phyloP scores from a whole-genome alignment of 2,797 vertebrate species.

The Morus bassanus region DNA sequence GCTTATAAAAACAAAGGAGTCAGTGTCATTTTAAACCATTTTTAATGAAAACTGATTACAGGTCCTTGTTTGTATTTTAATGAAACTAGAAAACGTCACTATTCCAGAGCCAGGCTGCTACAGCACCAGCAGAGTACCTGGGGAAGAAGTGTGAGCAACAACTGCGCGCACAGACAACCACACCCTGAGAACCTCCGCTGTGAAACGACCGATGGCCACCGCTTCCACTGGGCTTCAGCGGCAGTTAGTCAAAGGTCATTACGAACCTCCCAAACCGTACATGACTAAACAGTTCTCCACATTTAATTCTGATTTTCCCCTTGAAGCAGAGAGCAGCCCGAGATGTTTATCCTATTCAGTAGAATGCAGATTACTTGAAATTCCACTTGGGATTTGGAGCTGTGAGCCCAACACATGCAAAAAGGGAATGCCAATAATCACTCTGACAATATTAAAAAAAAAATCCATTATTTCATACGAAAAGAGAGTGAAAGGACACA shows the following conservation, averaged over 20 bases:
- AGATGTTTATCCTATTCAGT: background rate
- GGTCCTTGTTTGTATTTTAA: background rate
- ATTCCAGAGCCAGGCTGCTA: background rate
- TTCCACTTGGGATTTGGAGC: constrained; percentile 7
- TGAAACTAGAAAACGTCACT: background rate
- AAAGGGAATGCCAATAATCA: background rate
- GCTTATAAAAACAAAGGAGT: background rate
- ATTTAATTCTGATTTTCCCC: background rate
- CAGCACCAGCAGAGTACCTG: background rate
- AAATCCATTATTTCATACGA: accelerated
- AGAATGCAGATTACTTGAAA: background rate
- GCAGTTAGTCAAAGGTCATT: constrained; percentile 62
- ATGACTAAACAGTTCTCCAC: background rate
- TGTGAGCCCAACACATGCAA: accelerated
- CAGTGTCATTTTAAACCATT: accelerated
- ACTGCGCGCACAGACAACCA: background rate
- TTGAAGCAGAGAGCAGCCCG: background rate
- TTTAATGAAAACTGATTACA: background rate
- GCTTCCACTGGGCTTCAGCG: background rate
- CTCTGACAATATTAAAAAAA: background rate
- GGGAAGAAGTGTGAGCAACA: background rate
- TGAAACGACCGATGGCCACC: background rate
- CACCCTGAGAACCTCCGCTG: background rate
- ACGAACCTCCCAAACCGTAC: background rate
- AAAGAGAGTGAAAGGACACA: background rate